Evolutionary conservation across 2,797 vertebrate species (phyloP).

Genomic region (Tympanoctomys barrerae): DNA sequence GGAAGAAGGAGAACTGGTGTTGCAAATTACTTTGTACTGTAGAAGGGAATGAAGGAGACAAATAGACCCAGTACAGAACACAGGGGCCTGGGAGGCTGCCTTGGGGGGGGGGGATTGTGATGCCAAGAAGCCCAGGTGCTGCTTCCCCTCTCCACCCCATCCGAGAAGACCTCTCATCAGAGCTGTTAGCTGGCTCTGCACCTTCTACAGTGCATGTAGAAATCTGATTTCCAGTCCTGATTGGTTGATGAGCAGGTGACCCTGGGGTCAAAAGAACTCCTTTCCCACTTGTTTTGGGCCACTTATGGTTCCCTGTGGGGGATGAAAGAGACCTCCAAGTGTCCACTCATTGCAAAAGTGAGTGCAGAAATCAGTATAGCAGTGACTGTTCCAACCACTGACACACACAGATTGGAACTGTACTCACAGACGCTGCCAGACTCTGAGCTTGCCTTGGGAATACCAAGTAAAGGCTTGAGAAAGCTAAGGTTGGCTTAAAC

Average conservation of each 20-base stretch:
- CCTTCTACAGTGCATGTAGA: neutral
- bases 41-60: neutral
- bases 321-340: neutral
- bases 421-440: too few species aligned
- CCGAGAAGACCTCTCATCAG: neutral
- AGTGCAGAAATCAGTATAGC: neutral
- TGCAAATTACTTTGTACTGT: neutral
- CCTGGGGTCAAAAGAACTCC: neutral
- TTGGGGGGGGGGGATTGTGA: neutral
- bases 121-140: neutral
- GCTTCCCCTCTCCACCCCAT: neutral
- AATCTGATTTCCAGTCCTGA: neutral
- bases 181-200: neutral
- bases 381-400: neutral
- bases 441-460: neutral
- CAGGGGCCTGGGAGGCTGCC: too few species aligned
- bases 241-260: too few species aligned
- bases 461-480: neutral
- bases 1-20: fast-evolving
- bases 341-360: neutral
- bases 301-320: neutral
- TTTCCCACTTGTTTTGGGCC: neutral
- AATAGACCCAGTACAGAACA: neutral
- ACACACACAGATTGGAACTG: neutral
- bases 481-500: neutral